These are phyloP conservation scores for Elegia similella DNA, from an alignment of 2,888 invertebrate species.

Conservation along the genomic window DNA sequence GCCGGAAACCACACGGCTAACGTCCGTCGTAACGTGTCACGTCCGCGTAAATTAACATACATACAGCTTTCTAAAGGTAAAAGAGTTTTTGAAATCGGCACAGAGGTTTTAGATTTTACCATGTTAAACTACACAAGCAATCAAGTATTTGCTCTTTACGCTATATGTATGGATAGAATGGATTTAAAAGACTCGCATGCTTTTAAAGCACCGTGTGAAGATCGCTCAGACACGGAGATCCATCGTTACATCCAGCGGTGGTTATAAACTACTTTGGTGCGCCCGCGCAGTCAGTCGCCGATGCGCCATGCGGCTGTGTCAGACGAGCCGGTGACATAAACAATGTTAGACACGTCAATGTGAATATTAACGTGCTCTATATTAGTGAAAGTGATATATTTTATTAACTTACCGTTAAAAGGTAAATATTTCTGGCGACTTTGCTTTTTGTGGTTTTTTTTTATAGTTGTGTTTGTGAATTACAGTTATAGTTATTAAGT, in stretches of 20 bases:
- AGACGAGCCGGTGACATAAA: neutral
- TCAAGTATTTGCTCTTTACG: too few relatives aligned
- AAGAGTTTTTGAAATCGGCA: too few relatives aligned
- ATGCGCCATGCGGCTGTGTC: conserved; percentile 11
- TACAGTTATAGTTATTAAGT: neutral
- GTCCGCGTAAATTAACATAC: too few relatives aligned
- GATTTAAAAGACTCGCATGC: conserved; percentile 4
- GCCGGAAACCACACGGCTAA: too few relatives aligned
- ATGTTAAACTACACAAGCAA: too few relatives aligned
- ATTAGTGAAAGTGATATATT: conserved; percentile 15
- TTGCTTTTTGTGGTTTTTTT: neutral
- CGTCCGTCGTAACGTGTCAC: too few relatives aligned
- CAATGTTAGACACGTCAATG: conserved; percentile 14
- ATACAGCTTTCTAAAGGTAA: too few relatives aligned
- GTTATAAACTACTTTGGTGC: conserved; percentile 34
- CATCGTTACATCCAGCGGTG: conserved; percentile 21
- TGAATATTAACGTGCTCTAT: conserved; percentile 11
- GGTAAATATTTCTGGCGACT: neutral
- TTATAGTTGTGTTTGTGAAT: neutral
- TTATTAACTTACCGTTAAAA: neutral
- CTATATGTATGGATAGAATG: too few relatives aligned
- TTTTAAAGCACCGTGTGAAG: conserved; percentile 14
- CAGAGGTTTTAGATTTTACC: too few relatives aligned
- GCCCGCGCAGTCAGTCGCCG: conserved; percentile 32
- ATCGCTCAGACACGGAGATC: conserved; percentile 5